These are phyloP conservation scores for Papilio aristodemus DNA, from an alignment of 1,140 invertebrate genomes.

Conservation along the genomic window DNA sequence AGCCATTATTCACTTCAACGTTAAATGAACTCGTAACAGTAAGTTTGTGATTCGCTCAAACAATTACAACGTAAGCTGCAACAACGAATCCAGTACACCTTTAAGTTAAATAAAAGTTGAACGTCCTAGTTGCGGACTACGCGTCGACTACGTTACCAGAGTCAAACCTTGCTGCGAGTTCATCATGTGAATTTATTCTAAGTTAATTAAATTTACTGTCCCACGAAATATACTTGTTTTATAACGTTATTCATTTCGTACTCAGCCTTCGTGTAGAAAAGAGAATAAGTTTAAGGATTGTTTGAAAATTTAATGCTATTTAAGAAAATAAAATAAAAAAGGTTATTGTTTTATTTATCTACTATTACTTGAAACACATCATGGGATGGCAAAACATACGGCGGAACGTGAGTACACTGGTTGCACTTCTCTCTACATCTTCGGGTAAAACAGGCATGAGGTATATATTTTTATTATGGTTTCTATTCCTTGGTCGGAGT, in stretches of 20 bases:
- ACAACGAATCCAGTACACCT: constrained; percentile 15
- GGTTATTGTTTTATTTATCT: too few relatives aligned
- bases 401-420: too few relatives aligned
- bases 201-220: not conserved
- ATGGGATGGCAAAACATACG: too few relatives aligned
- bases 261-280: not conserved
- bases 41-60: constrained; percentile 5
- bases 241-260: too few relatives aligned
- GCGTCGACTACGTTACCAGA: not conserved
- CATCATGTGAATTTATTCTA: not conserved
- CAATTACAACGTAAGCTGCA: constrained; percentile 4
- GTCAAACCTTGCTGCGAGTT: not conserved
- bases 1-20: not conserved
- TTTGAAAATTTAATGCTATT: too few relatives aligned
- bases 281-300: not conserved
- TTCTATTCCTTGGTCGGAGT: too few relatives aligned
- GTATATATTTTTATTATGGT: too few relatives aligned
- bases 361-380: too few relatives aligned
- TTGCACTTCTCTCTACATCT: too few relatives aligned
- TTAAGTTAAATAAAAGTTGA: constrained; percentile 19
- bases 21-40: not conserved
- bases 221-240: too few relatives aligned
- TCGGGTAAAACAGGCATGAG: too few relatives aligned
- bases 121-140: not conserved
- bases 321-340: too few relatives aligned